A percentile compares a stretch with the other conserved stretches of the same genome.
Evolutionary conservation across 1,140 invertebrate species (phyloP).

Genomic region (Leptoteleia sp.): DNA sequence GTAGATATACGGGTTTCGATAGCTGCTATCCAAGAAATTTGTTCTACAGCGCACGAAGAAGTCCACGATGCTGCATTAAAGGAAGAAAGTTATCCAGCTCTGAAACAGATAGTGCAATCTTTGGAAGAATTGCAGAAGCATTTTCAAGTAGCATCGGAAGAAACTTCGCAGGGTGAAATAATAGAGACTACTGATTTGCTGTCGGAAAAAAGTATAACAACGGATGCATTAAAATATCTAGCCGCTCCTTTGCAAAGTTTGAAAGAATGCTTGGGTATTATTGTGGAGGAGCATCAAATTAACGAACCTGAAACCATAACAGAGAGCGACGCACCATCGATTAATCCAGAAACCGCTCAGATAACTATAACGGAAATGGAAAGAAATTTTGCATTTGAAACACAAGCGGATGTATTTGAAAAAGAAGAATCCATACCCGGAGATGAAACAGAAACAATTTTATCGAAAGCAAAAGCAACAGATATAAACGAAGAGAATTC

Average conservation of each 20-base stretch:
- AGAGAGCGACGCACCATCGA: conserved; percentile 34
- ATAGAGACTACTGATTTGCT: conserved; percentile 55
- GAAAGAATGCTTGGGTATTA: conserved; percentile 81
- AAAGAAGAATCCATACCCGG: background rate
- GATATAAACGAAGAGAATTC: too few species aligned
- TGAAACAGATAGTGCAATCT: conserved; percentile 80
- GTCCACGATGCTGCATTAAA: conserved; percentile 63
- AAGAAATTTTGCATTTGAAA: conserved; percentile 3
- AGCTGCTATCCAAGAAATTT: conserved; percentile 75
- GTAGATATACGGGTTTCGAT: conserved; percentile 76
- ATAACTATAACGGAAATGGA: background rate
- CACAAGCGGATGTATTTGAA: conserved; percentile 13
- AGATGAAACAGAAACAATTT: too few species aligned
- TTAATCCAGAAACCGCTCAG: conserved; percentile 11
- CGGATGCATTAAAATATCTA: conserved; percentile 71
- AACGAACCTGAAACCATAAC: conserved; percentile 47
- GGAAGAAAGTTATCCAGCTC: conserved; percentile 73
- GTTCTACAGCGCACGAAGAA: conserved; percentile 62
- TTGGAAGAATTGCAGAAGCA: conserved; percentile 78
- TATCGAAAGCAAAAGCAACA: too few species aligned
- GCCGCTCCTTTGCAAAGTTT: conserved; percentile 81
- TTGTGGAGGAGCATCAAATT: conserved; percentile 74
- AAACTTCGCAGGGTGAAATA: conserved; percentile 62
- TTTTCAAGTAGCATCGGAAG: conserved; percentile 68
- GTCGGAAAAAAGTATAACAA: conserved; percentile 42